These are phyloP conservation scores for Argynnis bischoffii DNA, from an alignment of 2,888 invertebrate genomes.

Conservation along the genomic window DNA sequence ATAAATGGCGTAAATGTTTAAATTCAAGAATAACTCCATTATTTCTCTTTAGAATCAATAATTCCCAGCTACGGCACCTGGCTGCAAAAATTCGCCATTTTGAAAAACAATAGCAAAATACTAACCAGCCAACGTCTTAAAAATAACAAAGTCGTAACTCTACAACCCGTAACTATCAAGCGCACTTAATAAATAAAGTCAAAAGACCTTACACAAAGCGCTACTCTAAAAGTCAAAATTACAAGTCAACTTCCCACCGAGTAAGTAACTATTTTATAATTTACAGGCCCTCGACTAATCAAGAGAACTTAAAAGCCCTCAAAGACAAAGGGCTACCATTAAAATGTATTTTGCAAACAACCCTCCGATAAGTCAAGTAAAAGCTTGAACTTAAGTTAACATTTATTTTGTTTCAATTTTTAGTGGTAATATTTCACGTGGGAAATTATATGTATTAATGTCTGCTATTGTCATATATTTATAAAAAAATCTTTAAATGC, in stretches of 20 bases:
- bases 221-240: constrained; percentile 41
- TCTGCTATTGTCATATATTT: neutral
- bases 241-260: constrained; percentile 44
- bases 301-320: constrained; percentile 50
- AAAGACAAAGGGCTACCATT: constrained; percentile 68
- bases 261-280: constrained; percentile 44
- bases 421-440: constrained; percentile 52
- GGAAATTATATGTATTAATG: constrained; percentile 48
- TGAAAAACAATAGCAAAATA: constrained; percentile 11
- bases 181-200: constrained; percentile 31
- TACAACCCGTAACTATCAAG: constrained; percentile 31
- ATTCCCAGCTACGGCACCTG: constrained; percentile 14
- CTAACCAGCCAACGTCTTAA: constrained; percentile 9
- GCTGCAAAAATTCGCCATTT: constrained; percentile 20
- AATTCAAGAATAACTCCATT: neutral
- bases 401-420: constrained; percentile 58
- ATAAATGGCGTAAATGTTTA: too few species aligned
- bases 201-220: constrained; percentile 29
- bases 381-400: constrained; percentile 55
- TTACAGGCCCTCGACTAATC: constrained; percentile 55
- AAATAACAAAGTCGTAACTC: constrained; percentile 18
- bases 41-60: neutral
- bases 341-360: constrained; percentile 77
- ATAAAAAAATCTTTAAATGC: neutral
- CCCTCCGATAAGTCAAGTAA: constrained; percentile 53